phyloP scores from a whole-genome alignment of 2,797 vertebrate genomes.

The Mormyrus hasselquistii region DNA sequence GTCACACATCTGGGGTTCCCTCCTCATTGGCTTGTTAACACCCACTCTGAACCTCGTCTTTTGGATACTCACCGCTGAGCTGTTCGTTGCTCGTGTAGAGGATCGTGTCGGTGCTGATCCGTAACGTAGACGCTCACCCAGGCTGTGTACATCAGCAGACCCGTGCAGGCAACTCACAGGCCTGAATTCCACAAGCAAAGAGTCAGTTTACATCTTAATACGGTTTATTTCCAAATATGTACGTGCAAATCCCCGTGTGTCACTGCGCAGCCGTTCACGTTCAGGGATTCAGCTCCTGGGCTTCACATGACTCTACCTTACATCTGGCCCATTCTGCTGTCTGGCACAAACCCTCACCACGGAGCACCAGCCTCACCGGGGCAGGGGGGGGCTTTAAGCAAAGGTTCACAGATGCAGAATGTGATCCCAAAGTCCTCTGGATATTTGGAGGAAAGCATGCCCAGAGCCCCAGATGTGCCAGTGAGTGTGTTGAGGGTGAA shows the following conservation, averaged over 20 bases:
- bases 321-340: background rate
- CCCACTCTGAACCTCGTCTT: background rate
- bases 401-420: background rate
- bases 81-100: background rate
- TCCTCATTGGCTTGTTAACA: background rate
- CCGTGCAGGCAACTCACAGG: background rate
- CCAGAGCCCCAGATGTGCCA: background rate
- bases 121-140: background rate
- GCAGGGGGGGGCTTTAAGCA: background rate
- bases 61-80: background rate
- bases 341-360: background rate
- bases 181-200: background rate
- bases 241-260: background rate
- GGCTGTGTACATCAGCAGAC: background rate
- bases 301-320: background rate
- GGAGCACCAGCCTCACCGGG: background rate
- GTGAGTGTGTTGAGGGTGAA: background rate
- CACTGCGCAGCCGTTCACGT: background rate
- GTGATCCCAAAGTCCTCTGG: background rate
- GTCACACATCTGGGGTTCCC: background rate
- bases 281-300: background rate
- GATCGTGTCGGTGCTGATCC: background rate
- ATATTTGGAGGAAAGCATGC: background rate
- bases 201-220: background rate
- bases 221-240: background rate